A percentile compares a stretch with the other conserved stretches of the same genome.
phyloP scores from a whole-genome alignment of 2,113 vertebrate species.

The Rhabdornis inornatus region DNA sequence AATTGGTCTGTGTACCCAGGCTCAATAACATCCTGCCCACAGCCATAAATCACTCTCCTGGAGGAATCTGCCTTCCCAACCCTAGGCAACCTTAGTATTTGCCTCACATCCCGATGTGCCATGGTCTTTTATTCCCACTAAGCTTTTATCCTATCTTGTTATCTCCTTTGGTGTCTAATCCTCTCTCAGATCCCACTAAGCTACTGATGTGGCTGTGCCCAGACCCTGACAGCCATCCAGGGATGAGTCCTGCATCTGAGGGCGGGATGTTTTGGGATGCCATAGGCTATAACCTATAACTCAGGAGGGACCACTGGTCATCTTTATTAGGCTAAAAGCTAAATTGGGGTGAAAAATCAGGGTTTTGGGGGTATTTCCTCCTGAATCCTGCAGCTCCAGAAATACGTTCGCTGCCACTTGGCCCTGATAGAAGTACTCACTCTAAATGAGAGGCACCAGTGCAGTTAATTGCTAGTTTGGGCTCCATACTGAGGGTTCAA shows the following conservation, averaged over 20 bases:
- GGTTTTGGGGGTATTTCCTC: not conserved
- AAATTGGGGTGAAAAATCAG: conserved; percentile 29
- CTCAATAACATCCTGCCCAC: not conserved
- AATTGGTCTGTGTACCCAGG: fast-evolving
- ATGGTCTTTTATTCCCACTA: not conserved
- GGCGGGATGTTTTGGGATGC: not conserved
- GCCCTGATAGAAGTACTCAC: not conserved
- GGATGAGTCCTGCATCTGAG: not conserved
- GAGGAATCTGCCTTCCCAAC: not conserved
- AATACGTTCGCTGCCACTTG: not conserved
- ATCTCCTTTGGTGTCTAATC: conserved; percentile 13
- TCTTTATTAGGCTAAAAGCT: not conserved
- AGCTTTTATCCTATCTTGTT: conserved; percentile 5
- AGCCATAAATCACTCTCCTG: not conserved
- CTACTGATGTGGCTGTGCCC: not conserved
- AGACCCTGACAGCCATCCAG: not conserved
- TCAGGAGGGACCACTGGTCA: not conserved
- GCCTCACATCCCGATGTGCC: not conserved
- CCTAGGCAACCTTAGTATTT: not conserved
- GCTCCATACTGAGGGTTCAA: not conserved
- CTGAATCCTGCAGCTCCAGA: not conserved
- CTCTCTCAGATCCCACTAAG: not conserved
- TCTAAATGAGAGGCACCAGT: not conserved
- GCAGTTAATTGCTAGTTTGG: not conserved
- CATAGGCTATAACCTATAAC: fast-evolving